Base-by-base conservation (phyloP, 2,888 invertebrate genomes). In the Amblyjoppa proteus region DNA sequence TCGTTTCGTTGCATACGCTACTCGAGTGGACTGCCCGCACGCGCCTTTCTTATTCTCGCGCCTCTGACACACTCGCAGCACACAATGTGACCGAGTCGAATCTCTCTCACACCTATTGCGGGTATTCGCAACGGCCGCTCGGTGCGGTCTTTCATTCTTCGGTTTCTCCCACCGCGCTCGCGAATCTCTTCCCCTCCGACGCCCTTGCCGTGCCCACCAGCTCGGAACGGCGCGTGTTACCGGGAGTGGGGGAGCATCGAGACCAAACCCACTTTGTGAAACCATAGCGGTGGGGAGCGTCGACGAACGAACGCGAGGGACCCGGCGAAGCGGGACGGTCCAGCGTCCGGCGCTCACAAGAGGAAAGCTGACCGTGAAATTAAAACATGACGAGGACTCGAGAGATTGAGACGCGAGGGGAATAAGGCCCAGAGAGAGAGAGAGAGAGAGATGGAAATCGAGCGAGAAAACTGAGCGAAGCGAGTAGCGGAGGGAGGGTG, bases 351-450 rank as follows among this genome's bases (percentile, higher is more conserved):
- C 31, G 84, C 85, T 69, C 61, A 34, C 80, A 86, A 87, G 88
- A 89, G 88, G 89, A 89, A 89, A 89, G 89, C 88, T 87, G 90
- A 90, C 92, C 92, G 92, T 92, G 92, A 92, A 92, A 92, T 92
- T 92, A 92, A 92, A 92, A 92, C 91, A 92, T 90, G 92, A 92
- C 89, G 91, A 91, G 91, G 89, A 89, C 89, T 90, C 89, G 85
- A 90, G 85, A 90, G 91, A 91, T 92, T 92, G 91, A 91, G 92
- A 92, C 90, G 90, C 90, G 89, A 88, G 90, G 87, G 87, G 86
- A 87, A 89, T 86, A 88, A 74, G 86, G 87, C 56, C 77, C 20
- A 80, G 61, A 82, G 56, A 85, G 83, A 68, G 85, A 87, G 20
- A 20, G 20, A 80, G 61, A 82, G 56, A 85, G 83, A 68, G 85